Evolutionary conservation across 2,888 invertebrate genomes (phyloP).

Genomic region (Idaea dimidiata): DNA sequence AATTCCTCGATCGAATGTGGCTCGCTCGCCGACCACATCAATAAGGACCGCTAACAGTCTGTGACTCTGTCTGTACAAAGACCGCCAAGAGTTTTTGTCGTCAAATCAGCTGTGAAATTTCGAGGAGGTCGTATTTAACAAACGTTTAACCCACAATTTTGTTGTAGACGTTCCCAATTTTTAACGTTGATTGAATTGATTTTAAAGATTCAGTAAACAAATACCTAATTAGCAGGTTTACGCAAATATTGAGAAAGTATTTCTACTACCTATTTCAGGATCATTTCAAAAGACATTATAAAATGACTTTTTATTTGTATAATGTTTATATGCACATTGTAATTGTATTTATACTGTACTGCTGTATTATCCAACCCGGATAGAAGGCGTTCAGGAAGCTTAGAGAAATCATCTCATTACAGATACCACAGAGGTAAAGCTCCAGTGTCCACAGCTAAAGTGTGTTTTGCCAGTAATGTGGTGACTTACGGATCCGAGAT

Average conservation of each 20-base stretch:
- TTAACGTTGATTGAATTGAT: not conserved
- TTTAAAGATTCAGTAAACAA: not conserved
- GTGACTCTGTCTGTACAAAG: not conserved
- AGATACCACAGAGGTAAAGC: no score
- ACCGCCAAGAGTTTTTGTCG: constrained; percentile 46
- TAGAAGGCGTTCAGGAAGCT: no score
- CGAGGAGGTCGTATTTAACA: constrained; percentile 41
- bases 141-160: constrained; percentile 15
- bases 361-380: no score
- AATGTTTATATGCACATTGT: no score
- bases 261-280: not conserved
- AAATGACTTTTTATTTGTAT: no score
- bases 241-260: not conserved
- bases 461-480: no score
- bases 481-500: no score
- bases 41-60: constrained; percentile 15
- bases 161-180: not conserved
- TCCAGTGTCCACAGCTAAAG: no score
- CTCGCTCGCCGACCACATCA: constrained; percentile 38
- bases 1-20: constrained; percentile 4
- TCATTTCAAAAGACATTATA: not conserved
- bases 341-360: no score
- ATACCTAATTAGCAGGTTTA: not conserved
- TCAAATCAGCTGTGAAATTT: constrained; percentile 59
- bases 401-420: no score